A percentile compares a stretch with the other conserved stretches of the same genome.
Conservation (phyloP, 1,140 invertebrate genomes). For the Heliothis subflexa region DNA sequence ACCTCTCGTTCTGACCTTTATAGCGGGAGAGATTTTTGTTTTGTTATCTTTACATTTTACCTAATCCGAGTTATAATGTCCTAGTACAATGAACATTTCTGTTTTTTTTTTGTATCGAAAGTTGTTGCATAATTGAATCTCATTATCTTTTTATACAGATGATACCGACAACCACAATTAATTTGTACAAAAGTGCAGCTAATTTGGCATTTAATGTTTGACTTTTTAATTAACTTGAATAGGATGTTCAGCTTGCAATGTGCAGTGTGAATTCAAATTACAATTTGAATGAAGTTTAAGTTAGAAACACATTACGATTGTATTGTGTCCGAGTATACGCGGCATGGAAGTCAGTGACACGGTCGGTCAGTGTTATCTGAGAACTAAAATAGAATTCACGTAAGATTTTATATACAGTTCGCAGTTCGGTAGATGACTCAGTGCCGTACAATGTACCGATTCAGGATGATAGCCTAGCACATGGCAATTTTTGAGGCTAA, state of each 20-base stretch:
- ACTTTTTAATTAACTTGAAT: constrained; percentile 3
- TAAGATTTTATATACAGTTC: constrained; percentile 42
- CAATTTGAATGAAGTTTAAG: constrained; percentile 34
- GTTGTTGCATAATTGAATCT: neutral
- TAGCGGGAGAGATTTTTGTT: constrained; percentile 8
- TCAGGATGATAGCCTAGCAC: neutral
- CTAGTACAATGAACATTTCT: constrained; percentile 7
- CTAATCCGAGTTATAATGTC: constrained; percentile 37
- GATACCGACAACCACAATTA: too few species aligned
- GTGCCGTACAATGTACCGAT: constrained; percentile 21
- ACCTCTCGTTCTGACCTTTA: constrained; percentile 16
- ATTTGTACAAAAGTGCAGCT: neutral
- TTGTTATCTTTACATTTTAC: constrained; percentile 28
- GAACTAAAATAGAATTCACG: constrained; percentile 56
- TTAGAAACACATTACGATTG: constrained; percentile 31
- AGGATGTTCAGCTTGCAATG: neutral
- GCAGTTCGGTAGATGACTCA: constrained; percentile 43
- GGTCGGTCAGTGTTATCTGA: constrained; percentile 48
- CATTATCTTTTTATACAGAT: too few species aligned
- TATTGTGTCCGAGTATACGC: constrained; percentile 28
- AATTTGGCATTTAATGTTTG: neutral
- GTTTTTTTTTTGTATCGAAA: constrained; percentile 25
- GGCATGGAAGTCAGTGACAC: constrained; percentile 41
- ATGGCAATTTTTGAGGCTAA: neutral
- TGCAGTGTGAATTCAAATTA: constrained; percentile 27